A percentile compares a stretch with the other conserved stretches of the same genome.
These are phyloP conservation scores for Acromyrmex echinatior DNA, from an alignment of 1,140 invertebrate genomes.

Conservation along the genomic window DNA sequence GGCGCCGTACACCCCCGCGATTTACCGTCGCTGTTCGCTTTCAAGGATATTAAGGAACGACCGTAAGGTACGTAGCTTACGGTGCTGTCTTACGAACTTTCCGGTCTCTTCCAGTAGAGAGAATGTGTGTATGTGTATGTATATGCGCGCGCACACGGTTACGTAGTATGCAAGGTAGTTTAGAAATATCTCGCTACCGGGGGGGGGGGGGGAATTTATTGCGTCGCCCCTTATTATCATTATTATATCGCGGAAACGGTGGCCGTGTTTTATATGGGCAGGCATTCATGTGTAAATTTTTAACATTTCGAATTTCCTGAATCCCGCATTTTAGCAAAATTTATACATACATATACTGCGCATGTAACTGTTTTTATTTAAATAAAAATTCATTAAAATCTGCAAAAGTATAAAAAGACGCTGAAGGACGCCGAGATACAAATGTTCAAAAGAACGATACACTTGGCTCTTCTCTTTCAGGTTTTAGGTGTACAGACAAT, in stretches of 20 bases:
- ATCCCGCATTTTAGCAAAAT: constrained; percentile 39
- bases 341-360: constrained; percentile 2
- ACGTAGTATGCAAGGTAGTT: constrained; percentile 48
- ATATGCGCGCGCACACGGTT: neutral
- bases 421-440: neutral
- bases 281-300: constrained; percentile 53
- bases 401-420: neutral
- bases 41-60: constrained; percentile 70
- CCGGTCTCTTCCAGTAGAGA: constrained; percentile 39
- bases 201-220: constrained; percentile 35
- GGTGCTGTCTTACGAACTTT: constrained; percentile 67
- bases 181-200: constrained; percentile 54
- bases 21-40: constrained; percentile 48
- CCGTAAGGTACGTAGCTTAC: constrained; percentile 70
- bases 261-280: constrained; percentile 21
- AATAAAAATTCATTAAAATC: constrained; percentile 38
- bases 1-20: constrained; percentile 27
- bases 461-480: neutral
- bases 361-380: constrained; percentile 16
- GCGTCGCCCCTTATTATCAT: constrained; percentile 60
- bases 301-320: constrained; percentile 25
- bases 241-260: constrained; percentile 54
- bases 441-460: neutral
- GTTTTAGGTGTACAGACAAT: constrained; percentile 1
- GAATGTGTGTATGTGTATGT: neutral